A percentile compares a stretch with the other conserved stretches of the same genome.
phyloP scores from a whole-genome alignment of 2,113 vertebrate species.

The Dendropsophus ebraccatus region DNA sequence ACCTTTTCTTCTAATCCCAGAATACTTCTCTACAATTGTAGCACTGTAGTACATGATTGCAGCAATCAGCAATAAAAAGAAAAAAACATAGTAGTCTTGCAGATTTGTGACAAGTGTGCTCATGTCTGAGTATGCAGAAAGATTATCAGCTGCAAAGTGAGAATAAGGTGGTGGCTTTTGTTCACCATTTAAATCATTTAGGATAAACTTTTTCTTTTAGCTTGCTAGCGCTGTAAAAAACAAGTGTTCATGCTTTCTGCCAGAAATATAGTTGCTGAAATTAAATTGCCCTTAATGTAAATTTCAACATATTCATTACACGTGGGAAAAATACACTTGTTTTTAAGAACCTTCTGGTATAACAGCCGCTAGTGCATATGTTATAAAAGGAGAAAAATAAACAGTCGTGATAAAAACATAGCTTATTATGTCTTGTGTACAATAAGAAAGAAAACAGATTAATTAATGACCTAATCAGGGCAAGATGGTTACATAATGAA shows the following conservation, averaged over 20 bases:
- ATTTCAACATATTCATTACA: conserved; percentile 25
- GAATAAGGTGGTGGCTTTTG: not conserved
- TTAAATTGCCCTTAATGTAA: conserved; percentile 28
- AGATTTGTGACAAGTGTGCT: not conserved
- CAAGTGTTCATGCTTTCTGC: not conserved
- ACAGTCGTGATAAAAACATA: conserved; percentile 26
- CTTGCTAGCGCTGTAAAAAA: not conserved
- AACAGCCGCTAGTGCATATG: conserved; percentile 52
- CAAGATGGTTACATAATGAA: conserved; percentile 3
- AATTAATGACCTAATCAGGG: conserved; percentile 26
- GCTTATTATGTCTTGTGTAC: not conserved
- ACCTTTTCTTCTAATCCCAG: too few relatives aligned
- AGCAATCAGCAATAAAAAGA: too few relatives aligned
- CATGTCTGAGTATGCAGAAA: not conserved
- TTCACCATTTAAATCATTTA: not conserved
- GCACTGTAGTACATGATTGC: too few relatives aligned
- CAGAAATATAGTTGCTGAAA: not conserved
- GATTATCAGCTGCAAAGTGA: not conserved
- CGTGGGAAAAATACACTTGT: conserved; percentile 28
- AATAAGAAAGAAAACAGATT: conserved; percentile 29
- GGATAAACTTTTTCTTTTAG: not conserved
- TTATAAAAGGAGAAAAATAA: conserved; percentile 36
- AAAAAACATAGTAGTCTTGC: too few relatives aligned
- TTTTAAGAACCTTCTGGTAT: conserved; percentile 48
- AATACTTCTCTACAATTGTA: too few relatives aligned